A percentile compares a stretch with the other conserved stretches of the same genome.
These are phyloP conservation scores for Cisticola juncidis DNA, from an alignment of 2,113 vertebrate species.

Conservation along the genomic window DNA sequence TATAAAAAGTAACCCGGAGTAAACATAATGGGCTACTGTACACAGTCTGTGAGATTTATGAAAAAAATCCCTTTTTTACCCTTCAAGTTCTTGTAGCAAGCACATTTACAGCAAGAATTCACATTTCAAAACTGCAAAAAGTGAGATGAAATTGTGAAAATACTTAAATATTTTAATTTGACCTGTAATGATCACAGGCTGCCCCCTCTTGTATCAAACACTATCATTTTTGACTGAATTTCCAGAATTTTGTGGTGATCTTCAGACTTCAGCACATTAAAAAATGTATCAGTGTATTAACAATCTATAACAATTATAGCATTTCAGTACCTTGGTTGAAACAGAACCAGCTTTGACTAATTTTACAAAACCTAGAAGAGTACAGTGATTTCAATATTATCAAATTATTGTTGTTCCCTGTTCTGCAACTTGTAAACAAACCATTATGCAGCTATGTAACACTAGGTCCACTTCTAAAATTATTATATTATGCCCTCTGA, in stretches of 20 bases:
- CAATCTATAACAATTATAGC: neutral
- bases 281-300: no score
- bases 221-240: fast-evolving
- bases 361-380: neutral
- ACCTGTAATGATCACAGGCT: fast-evolving
- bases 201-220: fast-evolving
- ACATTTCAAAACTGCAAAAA: neutral
- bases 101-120: neutral
- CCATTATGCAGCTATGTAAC: neutral
- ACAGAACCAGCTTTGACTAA: neutral
- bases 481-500: neutral
- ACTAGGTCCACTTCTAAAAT: neutral
- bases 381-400: neutral
- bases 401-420: neutral
- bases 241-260: neutral
- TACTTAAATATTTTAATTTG: neutral
- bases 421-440: neutral
- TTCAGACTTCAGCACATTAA: neutral
- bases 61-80: neutral
- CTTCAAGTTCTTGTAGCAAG: neutral
- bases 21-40: neutral
- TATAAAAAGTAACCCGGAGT: neutral
- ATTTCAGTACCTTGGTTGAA: neutral
- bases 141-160: neutral
- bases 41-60: neutral